These are phyloP conservation scores for Pitangus sulphuratus DNA, from an alignment of 2,797 vertebrate genomes.

Conservation along the genomic window DNA sequence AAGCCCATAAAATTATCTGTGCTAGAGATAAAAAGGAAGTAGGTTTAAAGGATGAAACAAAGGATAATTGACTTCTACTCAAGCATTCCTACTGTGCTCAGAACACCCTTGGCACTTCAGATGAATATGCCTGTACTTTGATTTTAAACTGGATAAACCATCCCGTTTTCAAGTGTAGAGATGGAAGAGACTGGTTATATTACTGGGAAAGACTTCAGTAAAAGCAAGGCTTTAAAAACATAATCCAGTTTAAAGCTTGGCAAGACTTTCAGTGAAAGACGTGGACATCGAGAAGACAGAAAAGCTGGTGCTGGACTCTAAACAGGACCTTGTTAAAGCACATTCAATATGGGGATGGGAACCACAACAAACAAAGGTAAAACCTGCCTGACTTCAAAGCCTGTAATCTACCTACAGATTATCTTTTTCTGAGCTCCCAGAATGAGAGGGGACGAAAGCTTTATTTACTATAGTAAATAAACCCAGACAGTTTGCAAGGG, in stretches of 20 bases:
- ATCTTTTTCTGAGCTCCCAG: neutral
- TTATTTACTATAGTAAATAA: neutral
- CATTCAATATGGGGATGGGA: neutral
- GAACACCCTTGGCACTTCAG: slow-evolving; percentile 33
- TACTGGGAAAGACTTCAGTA: neutral
- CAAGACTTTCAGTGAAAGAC: neutral
- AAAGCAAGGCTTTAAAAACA: slow-evolving; percentile 4
- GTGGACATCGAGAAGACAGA: neutral
- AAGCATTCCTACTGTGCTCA: slow-evolving; percentile 21
- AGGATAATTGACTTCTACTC: slow-evolving; percentile 44
- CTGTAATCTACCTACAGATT: neutral
- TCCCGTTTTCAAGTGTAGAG: neutral
- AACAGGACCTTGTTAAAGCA: neutral
- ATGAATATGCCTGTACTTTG: slow-evolving; percentile 23
- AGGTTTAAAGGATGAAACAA: slow-evolving; percentile 52
- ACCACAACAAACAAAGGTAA: neutral
- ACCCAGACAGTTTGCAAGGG: neutral
- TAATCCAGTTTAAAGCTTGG: neutral
- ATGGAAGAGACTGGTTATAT: neutral
- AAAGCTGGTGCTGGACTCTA: neutral
- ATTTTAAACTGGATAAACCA: slow-evolving; percentile 47
- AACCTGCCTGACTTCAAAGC: neutral
- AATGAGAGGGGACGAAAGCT: neutral
- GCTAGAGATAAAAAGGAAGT: slow-evolving; percentile 26
- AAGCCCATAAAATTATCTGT: slow-evolving; percentile 2